phyloP scores from a whole-genome alignment of 2,113 vertebrate genomes.

The Poeciliopsis turrubarensis region DNA sequence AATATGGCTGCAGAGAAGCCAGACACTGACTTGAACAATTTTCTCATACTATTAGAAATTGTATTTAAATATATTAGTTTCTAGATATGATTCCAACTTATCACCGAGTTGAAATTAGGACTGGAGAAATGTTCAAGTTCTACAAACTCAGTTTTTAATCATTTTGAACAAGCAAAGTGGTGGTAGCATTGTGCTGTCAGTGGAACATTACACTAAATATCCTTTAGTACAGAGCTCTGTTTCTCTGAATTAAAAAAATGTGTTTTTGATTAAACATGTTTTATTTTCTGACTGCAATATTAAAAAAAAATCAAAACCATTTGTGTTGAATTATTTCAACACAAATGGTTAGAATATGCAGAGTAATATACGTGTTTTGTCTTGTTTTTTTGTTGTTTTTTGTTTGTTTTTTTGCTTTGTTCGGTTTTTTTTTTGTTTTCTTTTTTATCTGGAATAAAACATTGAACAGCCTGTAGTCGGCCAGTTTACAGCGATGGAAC shows the following conservation, averaged over 20 bases:
- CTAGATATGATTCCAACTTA: background rate
- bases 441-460: background rate
- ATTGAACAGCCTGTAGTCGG: constrained; percentile 27
- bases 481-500: constrained; percentile 57
- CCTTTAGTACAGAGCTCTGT: background rate
- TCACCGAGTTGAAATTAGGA: background rate
- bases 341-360: too few species aligned
- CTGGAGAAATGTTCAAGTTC: background rate
- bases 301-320: background rate
- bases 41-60: background rate
- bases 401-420: too few species aligned
- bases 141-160: background rate
- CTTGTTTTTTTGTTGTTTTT: background rate
- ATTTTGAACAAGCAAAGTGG: background rate
- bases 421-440: too few species aligned
- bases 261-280: background rate
- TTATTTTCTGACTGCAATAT: background rate
- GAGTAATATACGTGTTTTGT: too few species aligned
- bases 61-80: background rate
- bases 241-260: background rate
- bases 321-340: constrained; percentile 27
- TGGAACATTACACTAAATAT: background rate
- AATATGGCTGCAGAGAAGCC: background rate
- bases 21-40: background rate
- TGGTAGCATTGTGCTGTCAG: background rate